Evolutionary conservation across 2,888 invertebrate species (phyloP), one percentile per base, ranked within the genome.

Genomic region (Acleris emargana): DNA sequence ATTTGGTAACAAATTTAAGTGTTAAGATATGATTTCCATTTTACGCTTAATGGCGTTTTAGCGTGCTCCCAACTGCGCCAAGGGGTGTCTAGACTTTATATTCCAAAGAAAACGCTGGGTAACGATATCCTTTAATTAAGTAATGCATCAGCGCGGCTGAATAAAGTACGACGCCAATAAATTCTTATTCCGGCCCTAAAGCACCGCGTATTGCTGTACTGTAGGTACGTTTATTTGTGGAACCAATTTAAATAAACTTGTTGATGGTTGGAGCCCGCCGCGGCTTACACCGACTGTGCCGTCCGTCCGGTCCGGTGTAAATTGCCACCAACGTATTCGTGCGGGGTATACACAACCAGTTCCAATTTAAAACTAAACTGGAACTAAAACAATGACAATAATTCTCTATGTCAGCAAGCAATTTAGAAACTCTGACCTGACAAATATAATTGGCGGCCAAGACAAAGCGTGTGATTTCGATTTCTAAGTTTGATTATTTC

Each of bases 181-280:
- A 79, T 78, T 73, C 69, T 69, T 76, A 73, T 67, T 67, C 59
- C 62, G 57, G 64, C 66, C 58, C 60, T 61, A 64, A 64, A 58
- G 60, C 58, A 68, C 51, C 60, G 43, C 51, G 63, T 68, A 62
- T 52, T 70, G 73, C 71, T 72, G 52, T 73, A 70, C 71, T 67
- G 76, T 38, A 32, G 32, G 38, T 38, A 38, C 71, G 75, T 82
- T 81, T 81, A 79, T 82, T 80, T 81, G 80, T 79, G 74, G 77
- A 76, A 76, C 73, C 81, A 82, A 84, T 84, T 83, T 83, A 80
- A 82, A 81, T 83, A 81, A 77, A 79, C 78, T 79, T 78, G 78
- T 76, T 62, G 69, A 69, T 78, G 80, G 80, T 80, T 76, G 75
- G 70, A 71, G 74, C 68, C 68, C 75, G 74, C 73, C 73, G 73